phyloP scores from a whole-genome alignment of 2,113 vertebrate species.

The Neolamprologus devosi region DNA sequence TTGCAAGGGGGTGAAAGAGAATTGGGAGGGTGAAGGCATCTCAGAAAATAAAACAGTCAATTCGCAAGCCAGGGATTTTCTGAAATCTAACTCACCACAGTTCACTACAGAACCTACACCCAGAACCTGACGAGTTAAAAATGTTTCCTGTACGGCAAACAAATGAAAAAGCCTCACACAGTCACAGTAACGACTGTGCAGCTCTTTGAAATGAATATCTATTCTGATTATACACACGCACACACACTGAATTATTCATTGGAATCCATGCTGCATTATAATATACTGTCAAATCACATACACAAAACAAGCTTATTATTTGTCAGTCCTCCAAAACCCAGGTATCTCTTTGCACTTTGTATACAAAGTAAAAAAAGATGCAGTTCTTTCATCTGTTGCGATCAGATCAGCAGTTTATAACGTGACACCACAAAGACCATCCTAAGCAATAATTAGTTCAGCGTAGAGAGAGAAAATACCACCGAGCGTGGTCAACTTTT shows the following conservation, averaged over 20 bases:
- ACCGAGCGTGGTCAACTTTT: background rate
- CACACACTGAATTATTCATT: slow-evolving; percentile 13
- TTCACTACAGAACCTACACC: background rate
- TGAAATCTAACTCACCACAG: background rate
- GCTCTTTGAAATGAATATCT: background rate
- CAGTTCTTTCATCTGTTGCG: background rate
- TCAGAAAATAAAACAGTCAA: background rate
- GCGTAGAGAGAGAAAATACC: background rate
- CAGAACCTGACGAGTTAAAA: background rate
- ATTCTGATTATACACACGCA: background rate
- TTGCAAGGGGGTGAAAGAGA: background rate
- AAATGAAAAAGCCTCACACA: background rate
- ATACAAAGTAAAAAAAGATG: background rate
- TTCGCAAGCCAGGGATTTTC: background rate
- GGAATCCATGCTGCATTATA: background rate
- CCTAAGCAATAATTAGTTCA: background rate
- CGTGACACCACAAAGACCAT: background rate
- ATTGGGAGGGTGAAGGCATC: background rate
- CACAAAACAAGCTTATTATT: background rate
- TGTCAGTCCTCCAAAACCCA: background rate
- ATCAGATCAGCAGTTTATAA: slow-evolving; percentile 8
- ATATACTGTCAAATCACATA: background rate
- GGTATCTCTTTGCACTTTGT: background rate
- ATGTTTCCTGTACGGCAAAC: background rate
- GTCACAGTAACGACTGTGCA: background rate